Conservation (phyloP, 2,113 vertebrate species). For the Larimichthys polyactis region DNA sequence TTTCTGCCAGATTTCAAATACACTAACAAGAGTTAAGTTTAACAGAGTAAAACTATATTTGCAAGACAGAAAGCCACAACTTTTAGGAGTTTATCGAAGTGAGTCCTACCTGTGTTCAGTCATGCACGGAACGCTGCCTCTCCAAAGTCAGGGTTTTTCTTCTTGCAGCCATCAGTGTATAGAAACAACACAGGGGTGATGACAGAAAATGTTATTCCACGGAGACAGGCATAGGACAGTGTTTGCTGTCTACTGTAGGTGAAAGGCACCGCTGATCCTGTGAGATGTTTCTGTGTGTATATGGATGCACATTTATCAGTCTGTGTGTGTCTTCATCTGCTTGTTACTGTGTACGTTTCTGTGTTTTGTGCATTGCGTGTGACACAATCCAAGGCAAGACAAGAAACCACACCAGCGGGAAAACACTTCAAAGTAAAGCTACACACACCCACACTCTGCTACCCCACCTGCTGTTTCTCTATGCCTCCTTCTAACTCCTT, state of each 20-base stretch:
- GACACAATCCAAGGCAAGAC: slow-evolving; percentile 46
- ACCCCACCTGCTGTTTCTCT: slow-evolving; percentile 40
- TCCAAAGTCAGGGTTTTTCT: not conserved
- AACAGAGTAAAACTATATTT: not conserved
- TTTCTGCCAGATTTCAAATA: too few relatives aligned
- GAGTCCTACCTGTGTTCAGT: not conserved
- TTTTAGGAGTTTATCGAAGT: not conserved
- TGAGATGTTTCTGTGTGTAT: slow-evolving; percentile 2
- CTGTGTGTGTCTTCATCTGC: slow-evolving; percentile 6
- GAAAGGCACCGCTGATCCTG: slow-evolving; percentile 8
- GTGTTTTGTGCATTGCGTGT: slow-evolving; percentile 33
- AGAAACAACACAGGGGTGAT: not conserved
- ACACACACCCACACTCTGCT: slow-evolving; percentile 56
- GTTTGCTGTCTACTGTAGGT: not conserved
- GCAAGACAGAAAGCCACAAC: not conserved
- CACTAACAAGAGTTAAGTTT: too few relatives aligned
- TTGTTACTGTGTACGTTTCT: slow-evolving; percentile 6
- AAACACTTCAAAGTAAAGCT: slow-evolving; percentile 68
- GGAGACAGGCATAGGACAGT: not conserved
- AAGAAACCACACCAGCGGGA: slow-evolving; percentile 61
- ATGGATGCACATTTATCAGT: not conserved
- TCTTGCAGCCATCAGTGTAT: slow-evolving; percentile 20
- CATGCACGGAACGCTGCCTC: not conserved
- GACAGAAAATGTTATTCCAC: not conserved
- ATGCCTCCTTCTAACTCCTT: slow-evolving; percentile 42